These are phyloP conservation scores for Dicyrtomina minuta DNA, from an alignment of 2,888 invertebrate species.

Conservation along the genomic window DNA sequence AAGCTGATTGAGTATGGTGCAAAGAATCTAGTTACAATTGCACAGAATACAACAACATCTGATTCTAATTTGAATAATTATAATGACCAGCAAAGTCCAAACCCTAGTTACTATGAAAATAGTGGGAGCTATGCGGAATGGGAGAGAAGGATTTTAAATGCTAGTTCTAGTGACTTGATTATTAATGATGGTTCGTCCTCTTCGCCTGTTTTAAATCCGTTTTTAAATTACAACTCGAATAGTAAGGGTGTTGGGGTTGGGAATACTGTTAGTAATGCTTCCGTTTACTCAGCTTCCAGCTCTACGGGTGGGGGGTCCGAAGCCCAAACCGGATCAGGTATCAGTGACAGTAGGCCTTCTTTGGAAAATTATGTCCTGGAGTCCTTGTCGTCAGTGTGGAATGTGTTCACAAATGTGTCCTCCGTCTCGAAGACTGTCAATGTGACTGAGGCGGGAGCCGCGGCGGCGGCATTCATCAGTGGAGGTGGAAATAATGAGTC, in stretches of 20 bases:
- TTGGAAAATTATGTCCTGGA: no score
- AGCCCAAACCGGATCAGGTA: neutral
- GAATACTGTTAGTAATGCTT: no score
- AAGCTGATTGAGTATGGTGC: conserved; percentile 28
- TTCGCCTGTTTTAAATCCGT: conserved; percentile 1
- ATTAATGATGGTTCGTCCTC: neutral
- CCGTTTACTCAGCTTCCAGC: no score
- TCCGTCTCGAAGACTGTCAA: no score
- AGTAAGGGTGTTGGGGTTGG: neutral
- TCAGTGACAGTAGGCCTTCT: no score
- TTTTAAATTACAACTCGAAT: neutral
- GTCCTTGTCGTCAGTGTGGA: no score
- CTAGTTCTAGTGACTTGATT: neutral
- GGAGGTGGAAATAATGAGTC: neutral
- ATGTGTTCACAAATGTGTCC: no score
- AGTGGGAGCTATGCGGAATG: neutral
- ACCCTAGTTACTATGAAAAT: neutral
- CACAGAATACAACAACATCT: neutral
- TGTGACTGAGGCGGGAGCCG: no score
- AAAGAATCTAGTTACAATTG: conserved; percentile 8
- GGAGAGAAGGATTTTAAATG: no score
- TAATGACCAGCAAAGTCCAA: neutral
- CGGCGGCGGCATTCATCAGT: neutral
- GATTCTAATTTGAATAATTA: no score
- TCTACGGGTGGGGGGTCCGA: no score